Percentiles rank a stretch among this genome's conserved stretches.
Evolutionary conservation across 2,888 invertebrate genomes (phyloP).

Genomic region (Eupithecia inturbata): DNA sequence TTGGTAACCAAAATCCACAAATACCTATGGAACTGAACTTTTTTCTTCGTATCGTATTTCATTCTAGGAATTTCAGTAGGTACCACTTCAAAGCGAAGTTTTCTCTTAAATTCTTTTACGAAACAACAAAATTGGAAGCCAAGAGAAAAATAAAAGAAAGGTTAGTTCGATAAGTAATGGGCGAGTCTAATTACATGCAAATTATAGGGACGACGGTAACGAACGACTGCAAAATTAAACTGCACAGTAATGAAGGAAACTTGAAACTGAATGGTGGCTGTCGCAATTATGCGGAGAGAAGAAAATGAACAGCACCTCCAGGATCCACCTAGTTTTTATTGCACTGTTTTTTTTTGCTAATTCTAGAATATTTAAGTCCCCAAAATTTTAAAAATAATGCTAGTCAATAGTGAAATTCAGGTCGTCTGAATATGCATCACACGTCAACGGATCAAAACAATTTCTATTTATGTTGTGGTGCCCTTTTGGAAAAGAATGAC

Average conservation of each 20-base stretch:
- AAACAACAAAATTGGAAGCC: conserved; percentile 26
- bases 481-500: not conserved
- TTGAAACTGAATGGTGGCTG: conserved; percentile 36
- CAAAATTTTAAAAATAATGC: not conserved
- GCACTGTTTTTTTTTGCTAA: not conserved
- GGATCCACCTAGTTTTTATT: not conserved
- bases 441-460: not conserved
- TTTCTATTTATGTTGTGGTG: not conserved
- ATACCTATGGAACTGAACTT: not conserved
- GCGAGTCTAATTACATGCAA: conserved; percentile 44
- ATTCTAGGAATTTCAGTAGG: not conserved
- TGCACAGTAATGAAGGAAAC: conserved; percentile 43
- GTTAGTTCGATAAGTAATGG: conserved; percentile 42
- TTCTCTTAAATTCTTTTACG: conserved; percentile 13
- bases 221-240: conserved; percentile 42
- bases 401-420: not conserved
- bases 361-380: not conserved
- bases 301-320: not conserved
- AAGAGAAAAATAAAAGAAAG: conserved; percentile 31
- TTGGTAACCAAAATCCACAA: conserved; percentile 7
- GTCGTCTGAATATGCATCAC: not conserved
- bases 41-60: not conserved
- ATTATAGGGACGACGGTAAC: conserved; percentile 38
- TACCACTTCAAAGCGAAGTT: conserved; percentile 8
- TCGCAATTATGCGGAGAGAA: conserved; percentile 5